These are phyloP conservation scores for Phrynosoma blainvillii DNA, from an alignment of 2,113 vertebrate species.

Conservation along the genomic window DNA sequence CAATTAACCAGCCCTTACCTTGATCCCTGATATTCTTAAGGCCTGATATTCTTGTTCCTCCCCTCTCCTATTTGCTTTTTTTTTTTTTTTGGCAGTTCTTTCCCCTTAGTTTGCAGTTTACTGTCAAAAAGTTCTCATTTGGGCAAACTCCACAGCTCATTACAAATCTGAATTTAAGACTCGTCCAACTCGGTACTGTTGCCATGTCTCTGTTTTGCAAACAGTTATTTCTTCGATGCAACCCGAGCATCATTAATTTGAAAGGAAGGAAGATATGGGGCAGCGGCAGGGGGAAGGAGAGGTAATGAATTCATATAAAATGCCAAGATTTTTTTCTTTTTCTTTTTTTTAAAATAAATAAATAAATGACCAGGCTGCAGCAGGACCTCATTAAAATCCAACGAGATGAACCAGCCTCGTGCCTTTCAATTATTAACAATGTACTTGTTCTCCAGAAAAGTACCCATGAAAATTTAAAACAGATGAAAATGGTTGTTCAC, in stretches of 20 bases:
- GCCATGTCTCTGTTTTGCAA: slow-evolving; percentile 29
- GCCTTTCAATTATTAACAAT: slow-evolving; percentile 77
- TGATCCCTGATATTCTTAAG: no score
- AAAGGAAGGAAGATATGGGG: slow-evolving; percentile 4
- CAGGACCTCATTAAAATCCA: slow-evolving; percentile 73
- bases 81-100: background rate
- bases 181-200: background rate
- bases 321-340: slow-evolving; percentile 48
- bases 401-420: slow-evolving; percentile 70
- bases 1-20: no score
- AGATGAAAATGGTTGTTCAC: slow-evolving; percentile 75
- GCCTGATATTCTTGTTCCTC: background rate
- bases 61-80: background rate
- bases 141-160: background rate
- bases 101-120: slow-evolving; percentile 5
- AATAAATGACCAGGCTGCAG: slow-evolving; percentile 59
- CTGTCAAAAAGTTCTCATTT: background rate
- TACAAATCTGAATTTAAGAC: background rate
- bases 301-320: slow-evolving; percentile 51
- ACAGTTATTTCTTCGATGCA: slow-evolving; percentile 6
- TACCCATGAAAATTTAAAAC: slow-evolving; percentile 79
- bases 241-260: slow-evolving; percentile 46
- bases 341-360: background rate
- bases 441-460: slow-evolving; percentile 79
- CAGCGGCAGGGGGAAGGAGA: background rate